Evolutionary conservation across 2,113 vertebrate genomes (phyloP).

Genomic region (Tyto alba): DNA sequence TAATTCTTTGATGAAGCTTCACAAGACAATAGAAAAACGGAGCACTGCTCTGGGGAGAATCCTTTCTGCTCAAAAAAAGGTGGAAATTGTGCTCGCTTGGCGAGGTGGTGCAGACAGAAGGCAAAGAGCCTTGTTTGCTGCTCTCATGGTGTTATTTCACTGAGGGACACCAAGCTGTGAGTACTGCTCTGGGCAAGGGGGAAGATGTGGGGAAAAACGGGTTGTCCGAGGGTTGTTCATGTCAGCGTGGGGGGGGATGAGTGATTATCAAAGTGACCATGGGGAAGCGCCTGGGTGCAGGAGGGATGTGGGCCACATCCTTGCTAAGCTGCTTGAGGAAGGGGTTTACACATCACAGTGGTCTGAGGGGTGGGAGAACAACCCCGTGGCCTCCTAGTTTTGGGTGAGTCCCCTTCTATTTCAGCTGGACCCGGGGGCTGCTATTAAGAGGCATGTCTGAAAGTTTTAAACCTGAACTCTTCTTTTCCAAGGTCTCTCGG

Average conservation of each 20-base stretch:
- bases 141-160: neutral
- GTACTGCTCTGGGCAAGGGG: neutral
- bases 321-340: neutral
- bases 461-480: neutral
- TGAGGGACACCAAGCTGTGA: neutral
- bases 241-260: rapidly evolving
- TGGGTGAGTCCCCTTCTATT: neutral
- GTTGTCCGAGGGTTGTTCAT: neutral
- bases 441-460: neutral
- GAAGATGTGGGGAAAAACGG: neutral
- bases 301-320: rapidly evolving
- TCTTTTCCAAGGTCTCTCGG: neutral
- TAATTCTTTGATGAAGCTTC: conserved; percentile 21
- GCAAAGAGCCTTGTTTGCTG: neutral
- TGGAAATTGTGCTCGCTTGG: rapidly evolving
- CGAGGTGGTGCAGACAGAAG: neutral
- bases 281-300: neutral
- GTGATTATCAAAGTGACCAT: rapidly evolving
- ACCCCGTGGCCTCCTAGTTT: rapidly evolving
- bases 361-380: neutral
- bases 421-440: neutral
- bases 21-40: neutral
- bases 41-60: neutral
- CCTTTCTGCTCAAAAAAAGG: neutral
- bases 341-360: no score